Base-by-base conservation (phyloP, 2,888 invertebrate species). In the Charanyca ferruginea region DNA sequence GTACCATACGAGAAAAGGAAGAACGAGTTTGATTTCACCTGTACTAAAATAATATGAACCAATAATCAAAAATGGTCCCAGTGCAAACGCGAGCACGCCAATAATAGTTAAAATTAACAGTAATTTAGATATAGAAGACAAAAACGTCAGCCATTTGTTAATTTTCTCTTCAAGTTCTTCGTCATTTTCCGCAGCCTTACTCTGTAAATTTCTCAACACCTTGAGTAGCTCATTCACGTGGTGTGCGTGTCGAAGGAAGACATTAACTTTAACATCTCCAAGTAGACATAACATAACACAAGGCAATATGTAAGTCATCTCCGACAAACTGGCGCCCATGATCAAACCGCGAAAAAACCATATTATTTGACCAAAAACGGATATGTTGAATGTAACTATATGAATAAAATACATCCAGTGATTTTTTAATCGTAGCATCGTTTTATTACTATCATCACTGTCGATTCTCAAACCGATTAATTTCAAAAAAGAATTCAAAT, bases 1-100 rank as follows among this genome's bases (percentile, higher is more conserved):
- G 83, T 90, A 92, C 69, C 81, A 83, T 18, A 87, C 18, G 6
- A 84, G 8, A 70, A 87, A 92, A 0, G 91, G 92, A 18, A 86
- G 62, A 35, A 79, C 68, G 9, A 90, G 73, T 51, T 80, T 73
- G 2, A 90, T 28, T 73, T 87, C 71, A 3, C 86, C 86, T 1
- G 86, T 83, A 18, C 67, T 66, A 7, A 67, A 77, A 69, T 90
- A 92, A 35, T 75, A 61, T 13, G 79, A 67, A 41, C 63, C 72
- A 47, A 77, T 79, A 8, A 87, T 54, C 11, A 83, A 6, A 16
- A 88, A 44, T 1, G 90, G 89, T 0, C 84, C 84, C 7, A 81
- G 11, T 6, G 68, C 79, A 76, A 90, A 91, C 6, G 81, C 66
- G 0, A 48, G 2, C 0, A 85, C 49, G 0, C 77, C 87, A 11